Percentiles rank a stretch among this genome's conserved stretches.
These are phyloP conservation scores for Crotalus horridus DNA, from an alignment of 2,113 vertebrate genomes.

Conservation along the genomic window DNA sequence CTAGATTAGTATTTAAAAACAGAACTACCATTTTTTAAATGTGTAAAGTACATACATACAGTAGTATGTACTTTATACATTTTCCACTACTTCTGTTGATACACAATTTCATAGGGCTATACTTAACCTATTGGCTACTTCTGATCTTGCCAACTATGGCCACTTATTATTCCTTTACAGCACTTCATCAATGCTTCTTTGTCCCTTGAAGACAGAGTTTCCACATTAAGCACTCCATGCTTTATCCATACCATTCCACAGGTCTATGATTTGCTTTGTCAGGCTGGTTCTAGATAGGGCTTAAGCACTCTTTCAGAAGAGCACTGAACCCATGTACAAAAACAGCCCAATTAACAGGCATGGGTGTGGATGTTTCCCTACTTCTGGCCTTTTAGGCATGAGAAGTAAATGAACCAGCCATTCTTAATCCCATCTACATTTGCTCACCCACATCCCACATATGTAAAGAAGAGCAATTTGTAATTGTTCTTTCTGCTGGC, in stretches of 20 bases:
- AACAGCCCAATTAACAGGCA: background rate
- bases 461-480: background rate
- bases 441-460: background rate
- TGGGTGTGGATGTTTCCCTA: background rate
- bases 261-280: background rate
- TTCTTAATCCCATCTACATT: background rate
- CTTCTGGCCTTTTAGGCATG: background rate
- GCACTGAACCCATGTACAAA: background rate
- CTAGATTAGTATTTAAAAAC: background rate
- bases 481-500: background rate
- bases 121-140: background rate
- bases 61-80: background rate
- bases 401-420: background rate
- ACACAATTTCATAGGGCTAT: background rate
- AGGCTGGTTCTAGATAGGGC: background rate
- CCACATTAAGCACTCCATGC: background rate
- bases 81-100: background rate
- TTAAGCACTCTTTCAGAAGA: background rate
- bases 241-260: background rate
- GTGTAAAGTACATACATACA: too few relatives aligned
- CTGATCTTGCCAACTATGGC: background rate
- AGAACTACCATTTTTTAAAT: background rate
- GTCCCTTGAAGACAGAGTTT: background rate
- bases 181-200: background rate
- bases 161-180: background rate